Evolutionary conservation across 64 coral and sea anemone species (phyloP).

Genomic region (Montipora capricornis): DNA sequence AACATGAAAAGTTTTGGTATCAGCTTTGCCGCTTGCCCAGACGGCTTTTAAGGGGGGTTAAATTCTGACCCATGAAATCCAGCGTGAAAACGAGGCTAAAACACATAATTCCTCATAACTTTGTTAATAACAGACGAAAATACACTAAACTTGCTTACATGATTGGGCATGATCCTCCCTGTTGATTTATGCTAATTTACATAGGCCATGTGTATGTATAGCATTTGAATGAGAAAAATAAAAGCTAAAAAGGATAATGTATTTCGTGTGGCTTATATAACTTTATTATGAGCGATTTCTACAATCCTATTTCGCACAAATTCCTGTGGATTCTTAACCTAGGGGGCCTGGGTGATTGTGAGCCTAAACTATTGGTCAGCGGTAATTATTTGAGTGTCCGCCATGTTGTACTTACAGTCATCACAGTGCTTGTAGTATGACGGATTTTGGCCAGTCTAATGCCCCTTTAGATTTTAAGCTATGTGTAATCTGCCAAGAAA

Average conservation of each 20-base stretch:
- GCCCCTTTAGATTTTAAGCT: constrained; percentile 60
- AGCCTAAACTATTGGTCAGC: constrained; percentile 66
- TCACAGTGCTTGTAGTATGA: constrained; percentile 60
- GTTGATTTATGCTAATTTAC: constrained; percentile 81
- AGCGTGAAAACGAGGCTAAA: constrained; percentile 30
- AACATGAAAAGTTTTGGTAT: constrained; percentile 71
- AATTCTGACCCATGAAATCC: constrained; percentile 31
- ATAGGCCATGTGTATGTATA: constrained; percentile 32
- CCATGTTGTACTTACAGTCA: constrained; percentile 39
- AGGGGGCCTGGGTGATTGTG: constrained; percentile 61
- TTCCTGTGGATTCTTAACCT: constrained; percentile 59
- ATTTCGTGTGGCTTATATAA: not conserved
- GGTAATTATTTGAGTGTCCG: constrained; percentile 67
- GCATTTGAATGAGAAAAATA: too few relatives aligned
- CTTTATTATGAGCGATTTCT: constrained; percentile 5
- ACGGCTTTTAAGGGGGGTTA: constrained; percentile 45
- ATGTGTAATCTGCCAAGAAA: constrained; percentile 37
- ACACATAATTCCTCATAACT: constrained; percentile 26
- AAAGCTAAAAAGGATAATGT: too few relatives aligned
- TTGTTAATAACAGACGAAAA: constrained; percentile 48
- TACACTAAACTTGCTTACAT: constrained; percentile 50
- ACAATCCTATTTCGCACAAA: constrained; percentile 66
- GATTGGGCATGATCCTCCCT: constrained; percentile 74
- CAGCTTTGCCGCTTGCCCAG: constrained; percentile 66
- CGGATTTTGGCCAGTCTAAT: constrained; percentile 51